Percentiles rank a stretch among this genome's conserved stretches.
Conservation (phyloP, 30 jellyfish, hydroid and myxozoan genomes). For the Pelagia noctiluca region DNA sequence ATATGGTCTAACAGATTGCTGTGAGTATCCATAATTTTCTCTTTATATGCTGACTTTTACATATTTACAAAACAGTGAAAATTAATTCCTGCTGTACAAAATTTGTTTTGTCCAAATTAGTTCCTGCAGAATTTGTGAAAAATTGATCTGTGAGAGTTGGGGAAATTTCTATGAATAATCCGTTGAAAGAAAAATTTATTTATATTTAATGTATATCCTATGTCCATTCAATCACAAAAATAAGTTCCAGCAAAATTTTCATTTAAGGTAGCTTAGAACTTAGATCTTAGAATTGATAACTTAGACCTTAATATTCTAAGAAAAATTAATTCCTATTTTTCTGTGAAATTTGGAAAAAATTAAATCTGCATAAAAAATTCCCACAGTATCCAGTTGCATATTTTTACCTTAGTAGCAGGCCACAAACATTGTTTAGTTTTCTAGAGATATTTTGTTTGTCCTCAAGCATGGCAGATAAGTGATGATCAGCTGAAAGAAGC, state of each 20-base stretch:
- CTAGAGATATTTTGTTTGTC: not conserved
- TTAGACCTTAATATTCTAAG: not conserved
- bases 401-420: not conserved
- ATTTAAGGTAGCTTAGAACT: too few species aligned
- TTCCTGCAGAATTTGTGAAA: not conserved
- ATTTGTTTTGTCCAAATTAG: conserved; percentile 1
- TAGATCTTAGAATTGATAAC: not conserved
- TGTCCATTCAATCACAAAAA: too few species aligned
- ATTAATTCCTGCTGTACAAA: conserved; percentile 2
- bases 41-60: not conserved
- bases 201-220: too few species aligned
- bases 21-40: not conserved
- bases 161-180: not conserved
- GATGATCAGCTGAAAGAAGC: not conserved
- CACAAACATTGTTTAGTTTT: not conserved
- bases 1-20: conserved; percentile 3
- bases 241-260: too few species aligned
- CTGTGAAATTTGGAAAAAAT: not conserved
- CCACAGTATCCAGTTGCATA: conserved; percentile 2
- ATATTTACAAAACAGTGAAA: not conserved
- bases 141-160: not conserved
- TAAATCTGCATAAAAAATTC: not conserved
- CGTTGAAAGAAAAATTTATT: not conserved
- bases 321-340: not conserved
- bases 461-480: not conserved